Base-by-base conservation (phyloP, 2,888 invertebrate genomes). In the Cancer borealis region DNA sequence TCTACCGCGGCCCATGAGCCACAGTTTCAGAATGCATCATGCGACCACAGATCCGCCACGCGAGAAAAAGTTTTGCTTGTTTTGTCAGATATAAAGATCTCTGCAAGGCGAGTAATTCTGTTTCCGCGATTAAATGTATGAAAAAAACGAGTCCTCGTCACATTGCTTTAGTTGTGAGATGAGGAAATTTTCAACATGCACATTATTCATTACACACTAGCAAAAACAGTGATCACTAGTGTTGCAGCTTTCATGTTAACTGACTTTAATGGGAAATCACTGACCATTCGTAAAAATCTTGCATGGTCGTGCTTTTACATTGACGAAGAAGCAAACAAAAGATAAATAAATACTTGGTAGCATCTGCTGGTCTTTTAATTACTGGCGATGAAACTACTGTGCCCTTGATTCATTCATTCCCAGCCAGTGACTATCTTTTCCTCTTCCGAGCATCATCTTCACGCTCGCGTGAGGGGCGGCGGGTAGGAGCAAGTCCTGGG, bases 11-110 rank as follows among this genome's bases (percentile, higher is more conserved):
- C 21, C 26, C 12, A 84, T 45, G 49, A 46, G 39, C 46, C 39
- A 14, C 6, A 45, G 87, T 92, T 92, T 92, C 92, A 92, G 92
- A 92, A 92, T 88, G 92, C 60, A 92, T 88, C 92, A 92, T 60
- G 45, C 60, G 39, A 47, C 46, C 79, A 14, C 12, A 30, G 46
- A 79, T 47, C 47, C 84, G 46, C 45, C 92, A 47, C 88, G 54
- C 8, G 30, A 54, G 92, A 54, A 39, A 26, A 91, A 46, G 46
- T 39, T 39, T 21, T 47, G 26, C 47, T 46, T 84, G 47, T 79
- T 92, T 87, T 54, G 49, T 92, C 92, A 84, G 87, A 49, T 84
- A 84, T 92, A n/a, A 39, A 39, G 73, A 47, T 92, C 79, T 46
- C 17, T 45, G 88, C 10, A 73, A 39, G 21, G 30, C 39, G 21